Percentiles rank a stretch among this genome's conserved stretches.
phyloP scores from a whole-genome alignment of 2,113 vertebrate species.

The Eidolon helvum region DNA sequence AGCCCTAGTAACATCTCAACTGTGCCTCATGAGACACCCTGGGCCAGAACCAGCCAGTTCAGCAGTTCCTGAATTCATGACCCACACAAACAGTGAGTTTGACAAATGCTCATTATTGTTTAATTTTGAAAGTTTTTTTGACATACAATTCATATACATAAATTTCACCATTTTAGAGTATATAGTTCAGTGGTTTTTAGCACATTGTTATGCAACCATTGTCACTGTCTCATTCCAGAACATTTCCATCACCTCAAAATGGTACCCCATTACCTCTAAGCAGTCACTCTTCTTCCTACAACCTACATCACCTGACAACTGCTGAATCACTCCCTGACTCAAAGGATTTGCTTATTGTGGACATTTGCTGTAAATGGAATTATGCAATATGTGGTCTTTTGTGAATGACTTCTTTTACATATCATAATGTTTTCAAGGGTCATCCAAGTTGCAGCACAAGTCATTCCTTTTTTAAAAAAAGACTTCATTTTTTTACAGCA shows the following conservation, averaged over 20 bases:
- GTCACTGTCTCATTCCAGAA: background rate
- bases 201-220: background rate
- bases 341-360: background rate
- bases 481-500: background rate
- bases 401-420: background rate
- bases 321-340: background rate
- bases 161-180: background rate
- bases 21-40: background rate
- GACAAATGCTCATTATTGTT: background rate
- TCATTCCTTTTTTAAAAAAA: background rate
- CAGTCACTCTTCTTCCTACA: background rate
- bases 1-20: background rate
- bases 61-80: background rate
- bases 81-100: conserved; percentile 23
- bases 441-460: background rate
- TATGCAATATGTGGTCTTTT: background rate
- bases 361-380: background rate
- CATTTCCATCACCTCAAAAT: background rate
- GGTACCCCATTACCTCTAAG: background rate
- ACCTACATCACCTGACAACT: background rate
- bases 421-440: background rate
- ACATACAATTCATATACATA: background rate
- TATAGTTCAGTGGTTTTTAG: background rate
- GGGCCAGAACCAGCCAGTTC: background rate
- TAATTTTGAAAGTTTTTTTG: background rate